These are phyloP conservation scores for Takifugu ocellatus DNA, from an alignment of 2,797 vertebrate species.

Conservation along the genomic window DNA sequence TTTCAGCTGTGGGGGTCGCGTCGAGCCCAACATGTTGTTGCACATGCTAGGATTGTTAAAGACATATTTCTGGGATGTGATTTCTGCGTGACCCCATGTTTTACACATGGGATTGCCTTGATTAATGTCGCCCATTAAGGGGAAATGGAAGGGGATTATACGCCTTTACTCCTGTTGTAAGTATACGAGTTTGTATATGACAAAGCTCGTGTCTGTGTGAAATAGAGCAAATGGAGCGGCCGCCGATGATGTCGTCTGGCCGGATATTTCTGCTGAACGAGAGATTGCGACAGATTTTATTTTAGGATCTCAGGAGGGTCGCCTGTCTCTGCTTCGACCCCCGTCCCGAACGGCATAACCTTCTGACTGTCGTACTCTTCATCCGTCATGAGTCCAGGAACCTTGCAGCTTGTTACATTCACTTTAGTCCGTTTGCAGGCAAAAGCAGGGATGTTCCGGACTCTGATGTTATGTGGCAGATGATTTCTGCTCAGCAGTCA, in stretches of 20 bases:
- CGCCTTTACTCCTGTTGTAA: slow-evolving; percentile 22
- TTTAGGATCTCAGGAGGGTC: too few species aligned
- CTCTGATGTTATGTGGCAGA: slow-evolving; percentile 41
- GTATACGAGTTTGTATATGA: slow-evolving; percentile 24
- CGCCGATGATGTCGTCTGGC: slow-evolving; percentile 1
- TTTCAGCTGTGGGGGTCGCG: slow-evolving; percentile 31
- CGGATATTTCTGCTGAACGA: slow-evolving; percentile 4
- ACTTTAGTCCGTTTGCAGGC: slow-evolving; percentile 3
- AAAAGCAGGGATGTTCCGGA: neutral
- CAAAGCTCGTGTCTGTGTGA: slow-evolving; percentile 32
- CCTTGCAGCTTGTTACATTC: too few species aligned
- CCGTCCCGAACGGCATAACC: neutral
- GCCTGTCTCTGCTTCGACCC: neutral
- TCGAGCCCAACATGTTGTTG: slow-evolving; percentile 31
- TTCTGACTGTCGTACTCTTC: too few species aligned
- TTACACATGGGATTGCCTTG: slow-evolving; percentile 18
- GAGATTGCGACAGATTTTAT: slow-evolving; percentile 11
- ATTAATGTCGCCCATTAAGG: slow-evolving; percentile 31
- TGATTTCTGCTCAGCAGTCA: slow-evolving; percentile 57
- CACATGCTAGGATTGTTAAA: slow-evolving; percentile 35
- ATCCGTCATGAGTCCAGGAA: too few species aligned
- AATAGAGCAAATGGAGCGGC: slow-evolving; percentile 22
- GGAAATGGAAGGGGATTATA: slow-evolving; percentile 17
- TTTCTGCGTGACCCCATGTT: slow-evolving; percentile 15
- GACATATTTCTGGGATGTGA: slow-evolving; percentile 13